Conservation (phyloP, 2,888 invertebrate genomes). For the Aricia artaxerxes region DNA sequence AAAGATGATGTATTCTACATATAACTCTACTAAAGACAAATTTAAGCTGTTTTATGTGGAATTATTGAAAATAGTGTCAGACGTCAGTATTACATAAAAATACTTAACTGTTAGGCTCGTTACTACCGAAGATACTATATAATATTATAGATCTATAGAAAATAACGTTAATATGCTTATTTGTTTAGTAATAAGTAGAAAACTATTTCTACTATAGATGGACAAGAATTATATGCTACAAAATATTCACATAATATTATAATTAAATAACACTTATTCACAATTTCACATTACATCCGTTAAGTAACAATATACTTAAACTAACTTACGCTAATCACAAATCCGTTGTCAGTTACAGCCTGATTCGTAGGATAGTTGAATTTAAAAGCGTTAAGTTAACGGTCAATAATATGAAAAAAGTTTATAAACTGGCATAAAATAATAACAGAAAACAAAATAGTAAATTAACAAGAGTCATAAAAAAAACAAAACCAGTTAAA, state of each 20-base stretch:
- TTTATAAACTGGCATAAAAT: neutral
- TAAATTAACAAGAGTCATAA: neutral
- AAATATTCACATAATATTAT: slow-evolving; percentile 64
- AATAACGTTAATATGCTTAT: slow-evolving; percentile 19
- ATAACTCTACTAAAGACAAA: neutral
- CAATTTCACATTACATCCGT: slow-evolving; percentile 65
- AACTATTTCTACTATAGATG: slow-evolving; percentile 48
- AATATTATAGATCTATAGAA: neutral
- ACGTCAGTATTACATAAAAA: neutral
- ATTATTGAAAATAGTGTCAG: neutral
- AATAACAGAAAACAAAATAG: slow-evolving; percentile 11
- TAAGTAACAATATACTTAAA: slow-evolving; percentile 71
- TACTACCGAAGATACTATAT: neutral
- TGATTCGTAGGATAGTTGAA: slow-evolving; percentile 41
- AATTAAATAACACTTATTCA: slow-evolving; percentile 72
- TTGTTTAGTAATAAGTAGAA: slow-evolving; percentile 8
- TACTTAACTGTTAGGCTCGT: neutral
- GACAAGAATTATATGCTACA: slow-evolving; percentile 54
- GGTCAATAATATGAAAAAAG: neutral
- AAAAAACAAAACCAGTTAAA: neutral
- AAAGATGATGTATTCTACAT: neutral
- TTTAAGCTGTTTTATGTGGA: neutral
- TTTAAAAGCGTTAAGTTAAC: neutral
- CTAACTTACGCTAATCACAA: slow-evolving; percentile 69
- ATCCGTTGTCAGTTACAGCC: slow-evolving; percentile 78